Conservation (phyloP, 2,888 invertebrate genomes). For the Agriotes lineatus region DNA sequence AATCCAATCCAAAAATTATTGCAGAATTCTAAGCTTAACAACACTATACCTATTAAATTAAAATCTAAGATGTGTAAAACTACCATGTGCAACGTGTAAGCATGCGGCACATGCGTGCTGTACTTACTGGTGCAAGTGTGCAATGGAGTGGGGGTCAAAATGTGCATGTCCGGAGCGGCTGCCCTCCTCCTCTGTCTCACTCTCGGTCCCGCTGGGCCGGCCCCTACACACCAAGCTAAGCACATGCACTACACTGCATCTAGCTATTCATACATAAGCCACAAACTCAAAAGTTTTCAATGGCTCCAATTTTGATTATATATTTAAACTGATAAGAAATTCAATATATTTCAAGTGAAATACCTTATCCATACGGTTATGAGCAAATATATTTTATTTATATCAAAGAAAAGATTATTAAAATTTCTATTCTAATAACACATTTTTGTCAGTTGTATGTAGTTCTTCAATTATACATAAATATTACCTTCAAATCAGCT, state of each 20-base stretch:
- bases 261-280: slow-evolving; percentile 26
- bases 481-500: too few species aligned
- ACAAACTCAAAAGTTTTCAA: not conserved
- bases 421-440: too few species aligned
- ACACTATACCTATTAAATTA: too few species aligned
- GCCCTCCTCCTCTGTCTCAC: slow-evolving; percentile 81
- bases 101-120: slow-evolving; percentile 40
- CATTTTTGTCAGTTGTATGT: too few species aligned
- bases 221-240: slow-evolving; percentile 69
- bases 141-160: slow-evolving; percentile 63
- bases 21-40: too few species aligned
- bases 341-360: too few species aligned
- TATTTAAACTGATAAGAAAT: too few species aligned
- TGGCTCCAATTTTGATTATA: not conserved
- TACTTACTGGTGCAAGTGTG: slow-evolving; percentile 70
- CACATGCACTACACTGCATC: slow-evolving; percentile 65
- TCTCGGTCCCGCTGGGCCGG: slow-evolving; percentile 77
- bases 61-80: slow-evolving; percentile 6
- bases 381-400: too few species aligned
- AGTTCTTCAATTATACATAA: too few species aligned
- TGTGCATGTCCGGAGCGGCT: slow-evolving; percentile 65
- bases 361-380: too few species aligned
- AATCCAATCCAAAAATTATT: too few species aligned
- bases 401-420: too few species aligned
- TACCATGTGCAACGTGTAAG: slow-evolving; percentile 38